phyloP scores from a whole-genome alignment of 1,140 invertebrate genomes.

The Heliconius himera region DNA sequence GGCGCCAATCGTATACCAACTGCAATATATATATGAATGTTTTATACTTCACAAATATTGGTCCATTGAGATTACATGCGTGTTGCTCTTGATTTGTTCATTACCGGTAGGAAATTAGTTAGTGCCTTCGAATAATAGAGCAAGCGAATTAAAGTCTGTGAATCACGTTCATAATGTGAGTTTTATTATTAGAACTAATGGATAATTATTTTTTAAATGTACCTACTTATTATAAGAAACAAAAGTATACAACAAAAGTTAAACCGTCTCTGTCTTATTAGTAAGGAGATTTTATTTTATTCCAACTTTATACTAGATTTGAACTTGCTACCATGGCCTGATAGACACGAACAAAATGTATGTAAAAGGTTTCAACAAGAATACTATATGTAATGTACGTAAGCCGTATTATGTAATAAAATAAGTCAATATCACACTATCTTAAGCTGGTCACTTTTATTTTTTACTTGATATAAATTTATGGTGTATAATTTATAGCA shows the following conservation, averaged over 20 bases:
- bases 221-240: not conserved
- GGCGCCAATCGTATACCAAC: constrained; percentile 44
- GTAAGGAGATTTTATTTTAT: no score
- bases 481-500: no score
- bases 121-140: constrained; percentile 20
- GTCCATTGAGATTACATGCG: constrained; percentile 55
- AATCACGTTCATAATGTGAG: not conserved
- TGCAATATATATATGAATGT: constrained; percentile 49
- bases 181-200: not conserved
- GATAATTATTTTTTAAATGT: not conserved
- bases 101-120: constrained; percentile 46
- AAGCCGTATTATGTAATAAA: no score
- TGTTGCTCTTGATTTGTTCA: constrained; percentile 56
- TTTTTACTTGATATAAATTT: no score
- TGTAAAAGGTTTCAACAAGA: no score
- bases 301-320: no score
- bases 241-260: not conserved
- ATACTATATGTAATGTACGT: no score
- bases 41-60: constrained; percentile 66
- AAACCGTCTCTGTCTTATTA: no score
- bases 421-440: no score
- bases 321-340: no score
- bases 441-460: no score
- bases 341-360: no score
- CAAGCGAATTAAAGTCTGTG: constrained; percentile 11